phyloP scores from a whole-genome alignment of 2,888 invertebrate genomes.

The Schizaphis graminum region DNA sequence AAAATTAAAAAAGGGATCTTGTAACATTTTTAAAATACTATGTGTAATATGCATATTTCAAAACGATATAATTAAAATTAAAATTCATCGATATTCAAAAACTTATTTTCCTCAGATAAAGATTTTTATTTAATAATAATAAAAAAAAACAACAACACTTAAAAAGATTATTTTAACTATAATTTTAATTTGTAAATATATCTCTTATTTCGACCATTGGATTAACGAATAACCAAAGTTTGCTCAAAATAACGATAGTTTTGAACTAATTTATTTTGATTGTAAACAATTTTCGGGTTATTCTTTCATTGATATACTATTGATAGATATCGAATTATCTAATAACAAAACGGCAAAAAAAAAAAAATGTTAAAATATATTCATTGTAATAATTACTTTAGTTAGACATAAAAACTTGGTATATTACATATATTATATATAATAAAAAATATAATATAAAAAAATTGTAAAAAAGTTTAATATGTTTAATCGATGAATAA shows the following conservation, averaged over 20 bases:
- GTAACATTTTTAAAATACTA: not conserved
- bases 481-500: not conserved
- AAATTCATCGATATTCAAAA: not conserved
- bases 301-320: not conserved
- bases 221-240: not conserved
- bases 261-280: not conserved
- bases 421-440: not conserved
- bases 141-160: not conserved
- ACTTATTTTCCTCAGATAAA: not conserved
- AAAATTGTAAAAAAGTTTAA: slow-evolving; percentile 9
- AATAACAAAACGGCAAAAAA: not conserved
- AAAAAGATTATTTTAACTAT: not conserved
- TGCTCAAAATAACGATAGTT: not conserved
- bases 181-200: not conserved
- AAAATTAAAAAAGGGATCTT: not conserved
- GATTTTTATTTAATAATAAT: not conserved
- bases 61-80: not conserved
- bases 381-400: not conserved
- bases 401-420: not conserved
- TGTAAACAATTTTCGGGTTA: not conserved
- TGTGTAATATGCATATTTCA: not conserved
- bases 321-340: not conserved
- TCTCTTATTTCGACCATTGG: not conserved
- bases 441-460: not conserved
- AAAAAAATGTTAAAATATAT: slow-evolving; percentile 16